phyloP scores from a whole-genome alignment of 2,113 vertebrate genomes.

The Antechinus stuartii region DNA sequence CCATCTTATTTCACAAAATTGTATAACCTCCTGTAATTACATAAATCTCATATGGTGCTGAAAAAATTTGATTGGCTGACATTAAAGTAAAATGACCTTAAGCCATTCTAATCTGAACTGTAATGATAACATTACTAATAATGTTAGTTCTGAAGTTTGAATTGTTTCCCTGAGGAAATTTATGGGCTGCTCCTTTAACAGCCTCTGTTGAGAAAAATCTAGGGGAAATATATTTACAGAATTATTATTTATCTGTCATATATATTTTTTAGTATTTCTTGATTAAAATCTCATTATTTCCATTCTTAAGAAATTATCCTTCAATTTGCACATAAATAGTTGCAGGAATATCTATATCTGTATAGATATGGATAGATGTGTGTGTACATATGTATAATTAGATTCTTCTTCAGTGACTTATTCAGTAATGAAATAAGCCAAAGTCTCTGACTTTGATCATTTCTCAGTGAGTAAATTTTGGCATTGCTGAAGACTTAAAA shows the following conservation, averaged over 20 bases:
- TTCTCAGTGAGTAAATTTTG: constrained; percentile 71
- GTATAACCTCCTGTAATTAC: constrained; percentile 77
- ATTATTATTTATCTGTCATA: constrained; percentile 5
- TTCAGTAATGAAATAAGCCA: constrained; percentile 80
- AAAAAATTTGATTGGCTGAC: constrained; percentile 72
- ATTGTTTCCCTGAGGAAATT: constrained; percentile 43
- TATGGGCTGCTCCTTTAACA: not conserved
- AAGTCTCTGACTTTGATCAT: constrained; percentile 78
- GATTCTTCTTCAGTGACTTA: constrained; percentile 78
- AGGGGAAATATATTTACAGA: constrained; percentile 43
- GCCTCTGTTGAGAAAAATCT: constrained; percentile 29
- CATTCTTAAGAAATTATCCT: constrained; percentile 69
- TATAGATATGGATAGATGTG: too few relatives aligned
- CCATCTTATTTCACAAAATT: constrained; percentile 71
- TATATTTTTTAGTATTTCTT: constrained; percentile 63
- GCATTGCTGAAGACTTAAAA: constrained; percentile 67
- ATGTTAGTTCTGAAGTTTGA: constrained; percentile 70
- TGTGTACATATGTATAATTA: constrained; percentile 70
- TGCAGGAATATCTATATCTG: constrained; percentile 63
- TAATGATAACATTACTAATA: constrained; percentile 70
- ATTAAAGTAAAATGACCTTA: constrained; percentile 78
- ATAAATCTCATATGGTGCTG: constrained; percentile 71
- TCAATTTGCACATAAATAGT: constrained; percentile 73
- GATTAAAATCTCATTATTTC: constrained; percentile 74
- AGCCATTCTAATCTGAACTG: constrained; percentile 70